Evolutionary conservation across 2,113 vertebrate genomes (phyloP), one percentile per base, ranked within the genome.

Genomic region (Arenaria interpres): DNA sequence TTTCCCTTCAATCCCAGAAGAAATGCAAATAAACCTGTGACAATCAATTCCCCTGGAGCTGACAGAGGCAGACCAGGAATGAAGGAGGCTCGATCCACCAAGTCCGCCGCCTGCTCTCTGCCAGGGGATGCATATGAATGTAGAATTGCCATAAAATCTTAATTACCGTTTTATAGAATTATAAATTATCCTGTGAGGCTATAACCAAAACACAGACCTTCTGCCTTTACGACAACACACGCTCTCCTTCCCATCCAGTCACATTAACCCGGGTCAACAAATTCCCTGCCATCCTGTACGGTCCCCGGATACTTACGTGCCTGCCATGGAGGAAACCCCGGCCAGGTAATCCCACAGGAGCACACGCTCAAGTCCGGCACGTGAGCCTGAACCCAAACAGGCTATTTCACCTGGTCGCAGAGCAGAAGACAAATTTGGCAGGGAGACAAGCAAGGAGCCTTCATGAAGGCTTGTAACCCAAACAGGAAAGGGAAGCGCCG

Each of bases 401-500:
- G 12, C 48, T 94, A 5, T 48, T 97, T 83, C 92, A 96, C 94
- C 95, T 89, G 63, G 39, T 41, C 43, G 54, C 33, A 24, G 87
- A 86, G 79, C 53, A 89, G 89, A 96, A 88, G 85, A 80, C 60
- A 78, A 93, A 77, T 62, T 68, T 94, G 94, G 89, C 88, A 94
- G 75, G 25, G 39, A 88, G 59, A 94, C 76, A 95, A 95, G 51
- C 79, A 77, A 84, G 71, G 57, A 93, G 89, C 41, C 62, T 75
- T 73, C 74, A 23, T 39, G 88, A 86, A 94, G 76, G 41, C 80
- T 91, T 75, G 60, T 43, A 95, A 94, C 37, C 79, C 96, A 97
- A 97, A 97, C 97, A 98, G 98, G 97, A 98, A 98, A 97, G 96
- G 97, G 98, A 98, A 97, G 97, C 19, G 6, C 76, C 85, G 67